Percentiles rank a stretch among this genome's conserved stretches.
Evolutionary conservation across 2,797 vertebrate genomes (phyloP).

Genomic region (Chrosomus eos): DNA sequence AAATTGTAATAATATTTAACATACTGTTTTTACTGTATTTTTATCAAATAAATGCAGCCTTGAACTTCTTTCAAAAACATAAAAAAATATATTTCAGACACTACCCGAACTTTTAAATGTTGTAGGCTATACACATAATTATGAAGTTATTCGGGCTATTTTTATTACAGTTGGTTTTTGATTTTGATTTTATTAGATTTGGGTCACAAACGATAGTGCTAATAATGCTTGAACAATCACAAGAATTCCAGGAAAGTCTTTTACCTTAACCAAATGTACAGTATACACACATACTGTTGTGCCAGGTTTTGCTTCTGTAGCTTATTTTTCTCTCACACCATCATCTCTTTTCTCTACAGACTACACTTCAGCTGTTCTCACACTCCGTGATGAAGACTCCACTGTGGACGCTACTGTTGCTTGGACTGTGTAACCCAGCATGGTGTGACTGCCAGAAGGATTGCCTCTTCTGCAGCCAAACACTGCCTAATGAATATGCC

Average conservation of each 20-base stretch:
- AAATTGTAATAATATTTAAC: not conserved
- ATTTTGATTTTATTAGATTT: not conserved
- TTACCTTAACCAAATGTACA: not conserved
- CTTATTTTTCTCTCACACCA: conserved; percentile 2
- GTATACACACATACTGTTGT: not conserved
- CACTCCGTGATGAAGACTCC: conserved; percentile 83
- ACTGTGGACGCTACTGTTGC: conserved; percentile 84
- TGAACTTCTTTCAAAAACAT: not conserved
- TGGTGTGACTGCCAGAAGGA: conserved; percentile 85
- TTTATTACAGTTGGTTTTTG: not conserved
- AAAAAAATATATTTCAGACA: not conserved
- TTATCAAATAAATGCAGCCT: not conserved
- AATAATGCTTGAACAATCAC: not conserved
- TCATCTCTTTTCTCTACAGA: conserved; percentile 25
- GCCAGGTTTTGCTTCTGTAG: not conserved
- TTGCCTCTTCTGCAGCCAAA: conserved; percentile 86
- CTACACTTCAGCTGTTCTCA: not conserved
- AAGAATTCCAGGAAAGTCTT: not conserved
- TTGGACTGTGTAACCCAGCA: conserved; percentile 83
- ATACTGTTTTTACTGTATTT: not conserved
- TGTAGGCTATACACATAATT: not conserved
- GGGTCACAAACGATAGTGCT: not conserved
- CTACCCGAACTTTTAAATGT: not conserved
- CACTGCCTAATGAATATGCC: conserved; percentile 76
- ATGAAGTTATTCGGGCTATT: not conserved